Evolutionary conservation across 2,888 invertebrate genomes (phyloP).

Genomic region (Dasypogon diadema): DNA sequence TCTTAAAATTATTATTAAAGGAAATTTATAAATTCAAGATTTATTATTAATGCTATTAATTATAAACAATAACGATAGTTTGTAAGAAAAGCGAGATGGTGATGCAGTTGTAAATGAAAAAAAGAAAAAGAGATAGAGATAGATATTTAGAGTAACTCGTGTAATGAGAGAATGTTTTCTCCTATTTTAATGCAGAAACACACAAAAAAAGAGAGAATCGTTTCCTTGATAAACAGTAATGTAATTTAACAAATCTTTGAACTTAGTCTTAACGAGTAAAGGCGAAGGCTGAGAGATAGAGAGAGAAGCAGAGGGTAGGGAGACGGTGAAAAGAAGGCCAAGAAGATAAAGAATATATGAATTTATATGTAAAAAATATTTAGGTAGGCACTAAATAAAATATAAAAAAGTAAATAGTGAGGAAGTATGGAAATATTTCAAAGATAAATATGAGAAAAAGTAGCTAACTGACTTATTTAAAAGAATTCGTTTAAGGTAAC

Average conservation of each 20-base stretch:
- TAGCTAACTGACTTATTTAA: neutral
- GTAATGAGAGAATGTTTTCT: neutral
- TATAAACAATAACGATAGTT: neutral
- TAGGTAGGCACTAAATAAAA: slow-evolving; percentile 18
- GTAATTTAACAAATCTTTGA: neutral
- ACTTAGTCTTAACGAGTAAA: neutral
- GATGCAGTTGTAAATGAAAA: slow-evolving; percentile 11
- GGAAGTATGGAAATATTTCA: neutral
- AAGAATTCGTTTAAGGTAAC: too few relatives aligned
- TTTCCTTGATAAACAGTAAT: slow-evolving; percentile 5
- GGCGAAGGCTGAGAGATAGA: neutral
- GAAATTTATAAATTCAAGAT: slow-evolving; percentile 6
- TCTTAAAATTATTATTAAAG: slow-evolving; percentile 27
- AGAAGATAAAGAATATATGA: neutral
- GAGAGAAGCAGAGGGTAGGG: neutral
- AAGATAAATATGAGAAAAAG: neutral
- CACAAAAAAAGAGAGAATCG: neutral
- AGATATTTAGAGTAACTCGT: neutral
- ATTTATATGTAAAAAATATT: slow-evolving; percentile 14
- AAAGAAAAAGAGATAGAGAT: neutral
- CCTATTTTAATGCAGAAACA: neutral
- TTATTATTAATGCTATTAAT: neutral
- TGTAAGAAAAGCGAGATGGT: slow-evolving; percentile 1
- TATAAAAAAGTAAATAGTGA: neutral
- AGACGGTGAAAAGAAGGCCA: neutral